Conservation (phyloP, 1,140 invertebrate species). For the Dysdera silvatica region DNA sequence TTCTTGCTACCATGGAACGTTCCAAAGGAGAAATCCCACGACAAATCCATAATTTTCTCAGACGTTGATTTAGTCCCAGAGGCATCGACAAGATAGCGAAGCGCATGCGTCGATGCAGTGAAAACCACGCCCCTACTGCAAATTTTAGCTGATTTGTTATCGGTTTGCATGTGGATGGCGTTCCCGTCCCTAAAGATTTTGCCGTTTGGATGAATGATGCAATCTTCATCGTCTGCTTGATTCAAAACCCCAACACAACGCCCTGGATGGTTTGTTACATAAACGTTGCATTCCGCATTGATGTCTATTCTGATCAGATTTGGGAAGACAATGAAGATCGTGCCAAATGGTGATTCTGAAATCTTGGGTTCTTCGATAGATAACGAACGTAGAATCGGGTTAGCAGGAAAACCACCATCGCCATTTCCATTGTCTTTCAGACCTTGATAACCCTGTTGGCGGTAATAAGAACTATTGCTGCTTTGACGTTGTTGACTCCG, state of each 20-base stretch:
- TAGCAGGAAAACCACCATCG: no score
- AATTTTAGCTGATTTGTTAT: slow-evolving; percentile 60
- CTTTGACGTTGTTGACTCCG: no score
- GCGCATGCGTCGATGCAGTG: slow-evolving; percentile 71
- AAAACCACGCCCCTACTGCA: slow-evolving; percentile 84
- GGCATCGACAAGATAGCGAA: slow-evolving; percentile 74
- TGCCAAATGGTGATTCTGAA: no score
- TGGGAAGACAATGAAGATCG: no score
- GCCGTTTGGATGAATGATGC: slow-evolving; percentile 72
- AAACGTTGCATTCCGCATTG: slow-evolving; percentile 67
- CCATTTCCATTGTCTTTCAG: no score
- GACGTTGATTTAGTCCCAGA: slow-evolving; percentile 76
- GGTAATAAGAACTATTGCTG: no score
- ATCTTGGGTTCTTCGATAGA: no score
- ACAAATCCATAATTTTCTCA: slow-evolving; percentile 73
- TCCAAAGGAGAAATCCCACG: slow-evolving; percentile 63
- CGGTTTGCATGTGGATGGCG: slow-evolving; percentile 48
- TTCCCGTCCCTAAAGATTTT: slow-evolving; percentile 72
- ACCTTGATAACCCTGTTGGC: no score
- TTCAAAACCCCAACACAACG: slow-evolving; percentile 67
- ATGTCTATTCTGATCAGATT: slow-evolving; percentile 69
- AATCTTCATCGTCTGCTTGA: slow-evolving; percentile 59
- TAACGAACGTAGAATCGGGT: no score
- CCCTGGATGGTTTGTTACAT: slow-evolving; percentile 63
- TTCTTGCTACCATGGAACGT: background rate